A percentile compares a stretch with the other conserved stretches of the same genome.
phyloP scores from a whole-genome alignment of 1,140 invertebrate genomes.

The Paraescarpia echinospica region DNA sequence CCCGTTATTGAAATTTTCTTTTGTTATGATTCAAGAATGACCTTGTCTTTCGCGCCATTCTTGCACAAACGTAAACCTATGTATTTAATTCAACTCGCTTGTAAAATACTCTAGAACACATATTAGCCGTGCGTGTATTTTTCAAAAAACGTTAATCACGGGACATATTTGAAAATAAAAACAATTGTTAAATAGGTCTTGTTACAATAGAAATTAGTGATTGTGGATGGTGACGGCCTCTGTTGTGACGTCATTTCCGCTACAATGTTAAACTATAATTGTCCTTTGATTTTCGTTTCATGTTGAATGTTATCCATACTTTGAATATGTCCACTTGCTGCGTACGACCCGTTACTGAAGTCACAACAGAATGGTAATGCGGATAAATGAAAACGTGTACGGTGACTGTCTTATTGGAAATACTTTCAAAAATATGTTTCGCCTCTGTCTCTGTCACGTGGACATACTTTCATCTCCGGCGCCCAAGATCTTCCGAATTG shows the following conservation, averaged over 20 bases:
- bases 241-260: background rate
- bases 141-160: background rate
- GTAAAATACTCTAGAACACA: background rate
- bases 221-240: background rate
- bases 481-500: too few relatives aligned
- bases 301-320: too few relatives aligned
- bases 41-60: background rate
- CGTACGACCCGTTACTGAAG: too few relatives aligned
- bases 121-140: background rate
- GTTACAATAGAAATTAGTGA: background rate
- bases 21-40: background rate
- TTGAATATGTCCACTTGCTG: too few relatives aligned
- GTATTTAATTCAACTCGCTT: background rate
- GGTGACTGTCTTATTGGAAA: too few relatives aligned
- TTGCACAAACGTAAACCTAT: background rate
- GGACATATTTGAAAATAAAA: conserved; percentile 1
- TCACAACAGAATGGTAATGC: too few relatives aligned
- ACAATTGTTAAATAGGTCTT: background rate
- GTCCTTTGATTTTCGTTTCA: too few relatives aligned
- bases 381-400: too few relatives aligned
- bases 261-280: background rate
- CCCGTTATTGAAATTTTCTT: background rate
- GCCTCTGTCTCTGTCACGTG: too few relatives aligned
- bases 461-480: too few relatives aligned
- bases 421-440: too few relatives aligned